Evolutionary conservation across 1,140 invertebrate genomes (phyloP).

Genomic region (Manduca sexta): DNA sequence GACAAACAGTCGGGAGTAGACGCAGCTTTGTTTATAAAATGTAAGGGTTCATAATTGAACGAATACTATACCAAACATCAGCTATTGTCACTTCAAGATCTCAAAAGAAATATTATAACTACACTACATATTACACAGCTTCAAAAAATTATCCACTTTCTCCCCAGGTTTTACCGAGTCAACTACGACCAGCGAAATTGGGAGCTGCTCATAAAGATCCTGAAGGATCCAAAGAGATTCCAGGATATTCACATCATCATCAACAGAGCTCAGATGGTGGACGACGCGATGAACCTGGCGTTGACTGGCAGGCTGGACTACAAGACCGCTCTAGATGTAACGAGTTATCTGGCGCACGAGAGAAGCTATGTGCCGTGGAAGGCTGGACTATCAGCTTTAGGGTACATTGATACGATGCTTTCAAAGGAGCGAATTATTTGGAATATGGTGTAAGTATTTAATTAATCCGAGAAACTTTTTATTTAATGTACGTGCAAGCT

Average conservation of each 20-base stretch:
- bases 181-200: constrained; percentile 81
- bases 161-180: constrained; percentile 82
- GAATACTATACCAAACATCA: too few species aligned
- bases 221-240: constrained; percentile 75
- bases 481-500: too few species aligned
- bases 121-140: too few species aligned
- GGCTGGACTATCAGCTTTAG: constrained; percentile 79
- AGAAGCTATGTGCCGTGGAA: constrained; percentile 87
- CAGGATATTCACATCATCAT: constrained; percentile 80
- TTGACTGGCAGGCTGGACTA: constrained; percentile 76
- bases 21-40: too few species aligned
- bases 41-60: too few species aligned
- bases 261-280: constrained; percentile 91
- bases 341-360: constrained; percentile 82
- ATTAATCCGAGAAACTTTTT: too few species aligned
- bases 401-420: constrained; percentile 84
- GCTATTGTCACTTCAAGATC: too few species aligned
- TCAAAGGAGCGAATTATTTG: constrained; percentile 81
- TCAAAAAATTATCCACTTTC: neutral
- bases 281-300: constrained; percentile 90
- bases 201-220: constrained; percentile 80
- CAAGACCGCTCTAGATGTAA: constrained; percentile 81
- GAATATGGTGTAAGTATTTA: constrained; percentile 80
- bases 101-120: too few species aligned
- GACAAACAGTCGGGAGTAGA: too few species aligned